Evolutionary conservation across 1,140 invertebrate species (phyloP), one percentile per base, ranked within the genome.

Genomic region (Neodiprion fabricii): DNA sequence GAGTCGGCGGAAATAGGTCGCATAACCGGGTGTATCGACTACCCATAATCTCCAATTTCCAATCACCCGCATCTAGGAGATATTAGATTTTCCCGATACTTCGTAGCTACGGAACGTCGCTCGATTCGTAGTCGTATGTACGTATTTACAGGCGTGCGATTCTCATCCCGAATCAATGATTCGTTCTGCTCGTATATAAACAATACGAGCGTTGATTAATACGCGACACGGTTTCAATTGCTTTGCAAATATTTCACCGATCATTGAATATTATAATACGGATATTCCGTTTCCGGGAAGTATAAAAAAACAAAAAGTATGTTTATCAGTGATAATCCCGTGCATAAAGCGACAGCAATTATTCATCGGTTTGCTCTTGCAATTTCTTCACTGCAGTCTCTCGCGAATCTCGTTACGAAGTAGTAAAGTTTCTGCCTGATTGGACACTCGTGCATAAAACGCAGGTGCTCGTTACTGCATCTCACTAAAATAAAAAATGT

Each of bases 1-100:
- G 7, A 21, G 11, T 47, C 11, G 23, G 67, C 11, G 67, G 40
- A 69, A 68, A 47, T 14, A 47, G 67, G 67, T 69, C 67, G 40
- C 12, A 65, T 40, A 1, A 40, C 28, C 28, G 28, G 5, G 28
- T 14, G 21, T 69, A 21, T 21, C 67, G 67, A 69, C 67, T 17
- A 69, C 21, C 40, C 67, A 21, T 69, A 69, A 69, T 69, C 17
- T 47, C 21, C 17, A 69, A 69, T 23, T 69, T 69, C 67, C 67
- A 21, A 23, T 23, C 21, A 47, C 12, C 21, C 11, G 10, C 23
- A 61, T 61, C 53, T 61, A 11, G 67, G 67, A 47, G 14, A 23
- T 69, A 21, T 69, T 69, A 11, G 67, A 69, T 23, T 69, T 69
- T 12, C 11, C 40, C 11, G 67, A 21, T 69, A 23, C 40, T 69